Evolutionary conservation across 1,140 invertebrate genomes (phyloP).

Genomic region (Cheumatopsyche charites): DNA sequence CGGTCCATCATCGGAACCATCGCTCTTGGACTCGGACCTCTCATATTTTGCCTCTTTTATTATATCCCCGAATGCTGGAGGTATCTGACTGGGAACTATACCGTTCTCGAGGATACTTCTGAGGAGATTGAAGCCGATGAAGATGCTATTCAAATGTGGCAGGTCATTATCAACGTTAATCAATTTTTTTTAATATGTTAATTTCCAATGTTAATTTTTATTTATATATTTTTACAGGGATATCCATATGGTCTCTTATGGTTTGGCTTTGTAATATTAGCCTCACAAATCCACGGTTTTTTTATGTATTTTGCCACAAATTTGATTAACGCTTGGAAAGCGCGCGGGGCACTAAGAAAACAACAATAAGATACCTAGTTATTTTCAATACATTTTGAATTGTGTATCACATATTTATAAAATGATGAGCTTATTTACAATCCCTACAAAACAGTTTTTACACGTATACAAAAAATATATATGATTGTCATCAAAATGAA

Average conservation of each 20-base stretch:
- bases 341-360: constrained; percentile 66
- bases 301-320: constrained; percentile 89
- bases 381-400: constrained; percentile 1
- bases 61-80: constrained; percentile 85
- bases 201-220: too few species aligned
- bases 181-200: neutral
- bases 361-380: constrained; percentile 50
- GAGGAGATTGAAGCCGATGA: constrained; percentile 66
- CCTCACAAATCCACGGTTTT: constrained; percentile 90
- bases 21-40: constrained; percentile 78
- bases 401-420: constrained; percentile 12
- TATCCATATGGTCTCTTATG: constrained; percentile 92
- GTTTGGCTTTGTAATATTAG: constrained; percentile 90
- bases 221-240: constrained; percentile 66
- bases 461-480: neutral
- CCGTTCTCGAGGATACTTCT: constrained; percentile 65
- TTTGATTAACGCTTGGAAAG: constrained; percentile 85
- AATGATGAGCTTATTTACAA: constrained; percentile 29
- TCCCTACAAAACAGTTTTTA: constrained; percentile 8
- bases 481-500: neutral
- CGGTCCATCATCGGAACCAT: constrained; percentile 84
- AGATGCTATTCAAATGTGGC: constrained; percentile 75
- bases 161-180: constrained; percentile 63
- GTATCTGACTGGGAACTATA: constrained; percentile 73
- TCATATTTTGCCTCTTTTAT: constrained; percentile 80